phyloP scores from a whole-genome alignment of 2,888 invertebrate genomes.

The Fragum fragum region DNA sequence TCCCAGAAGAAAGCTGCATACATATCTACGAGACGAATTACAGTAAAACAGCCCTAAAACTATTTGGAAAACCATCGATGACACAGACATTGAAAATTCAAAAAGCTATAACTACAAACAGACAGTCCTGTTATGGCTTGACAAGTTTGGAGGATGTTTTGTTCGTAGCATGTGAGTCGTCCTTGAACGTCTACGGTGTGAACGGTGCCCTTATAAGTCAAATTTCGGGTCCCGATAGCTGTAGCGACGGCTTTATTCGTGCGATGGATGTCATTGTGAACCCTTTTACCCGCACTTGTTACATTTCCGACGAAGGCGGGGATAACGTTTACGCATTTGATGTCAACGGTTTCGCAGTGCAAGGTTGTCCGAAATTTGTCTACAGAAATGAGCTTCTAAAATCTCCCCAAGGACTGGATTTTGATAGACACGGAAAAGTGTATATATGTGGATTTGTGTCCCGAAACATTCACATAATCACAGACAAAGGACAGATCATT shows the following conservation, averaged over 20 bases:
- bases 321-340: constrained; percentile 24
- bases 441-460: constrained; percentile 58
- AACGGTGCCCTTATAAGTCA: constrained; percentile 30
- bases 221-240: background rate
- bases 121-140: constrained; percentile 53
- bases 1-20: constrained; percentile 51
- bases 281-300: background rate
- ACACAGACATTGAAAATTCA: constrained; percentile 36
- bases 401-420: constrained; percentile 50
- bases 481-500: constrained; percentile 18
- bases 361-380: constrained; percentile 25
- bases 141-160: constrained; percentile 21
- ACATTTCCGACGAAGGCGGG: constrained; percentile 16
- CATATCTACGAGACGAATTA: constrained; percentile 45
- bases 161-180: constrained; percentile 55
- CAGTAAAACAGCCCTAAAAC: constrained; percentile 41
- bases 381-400: constrained; percentile 40
- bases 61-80: constrained; percentile 48
- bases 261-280: constrained; percentile 1
- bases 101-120: constrained; percentile 15
- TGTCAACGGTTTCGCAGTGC: background rate
- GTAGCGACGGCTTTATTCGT: background rate
- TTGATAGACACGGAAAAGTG: constrained; percentile 34
- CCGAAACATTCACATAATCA: constrained; percentile 54
- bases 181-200: constrained; percentile 44